Percentiles rank a stretch among this genome's conserved stretches.
These are phyloP conservation scores for Lamellibrachia satsuma DNA, from an alignment of 2,888 invertebrate genomes.

Conservation along the genomic window DNA sequence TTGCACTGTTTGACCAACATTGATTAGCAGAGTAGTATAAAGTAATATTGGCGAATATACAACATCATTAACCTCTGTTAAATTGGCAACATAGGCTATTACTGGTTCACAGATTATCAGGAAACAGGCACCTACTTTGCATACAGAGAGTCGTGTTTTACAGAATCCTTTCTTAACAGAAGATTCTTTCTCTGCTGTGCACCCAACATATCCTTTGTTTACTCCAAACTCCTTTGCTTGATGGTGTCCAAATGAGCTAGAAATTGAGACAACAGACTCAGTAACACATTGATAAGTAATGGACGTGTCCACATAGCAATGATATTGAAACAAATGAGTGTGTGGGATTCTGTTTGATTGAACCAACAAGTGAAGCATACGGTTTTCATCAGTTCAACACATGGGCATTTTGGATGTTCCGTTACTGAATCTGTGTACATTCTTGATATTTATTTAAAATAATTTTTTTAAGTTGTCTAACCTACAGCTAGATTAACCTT, in stretches of 20 bases:
- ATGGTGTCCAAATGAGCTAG: conserved; percentile 56
- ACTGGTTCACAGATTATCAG: not conserved
- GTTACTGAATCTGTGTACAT: too few relatives aligned
- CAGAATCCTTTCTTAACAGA: conserved; percentile 44
- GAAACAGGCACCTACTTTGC: conserved; percentile 42
- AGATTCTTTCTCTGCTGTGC: conserved; percentile 23
- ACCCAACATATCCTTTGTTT: conserved; percentile 41
- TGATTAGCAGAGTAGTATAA: not conserved
- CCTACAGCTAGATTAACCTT: not conserved
- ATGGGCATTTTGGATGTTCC: too few relatives aligned
- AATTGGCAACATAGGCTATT: not conserved
- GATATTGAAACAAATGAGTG: not conserved
- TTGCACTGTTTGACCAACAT: not conserved
- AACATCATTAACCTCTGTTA: not conserved
- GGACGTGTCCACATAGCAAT: not conserved
- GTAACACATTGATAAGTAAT: not conserved
- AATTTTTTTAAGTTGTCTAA: not conserved
- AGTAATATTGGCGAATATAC: not conserved
- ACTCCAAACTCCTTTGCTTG: conserved; percentile 50
- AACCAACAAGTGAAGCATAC: too few relatives aligned
- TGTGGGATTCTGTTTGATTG: not conserved
- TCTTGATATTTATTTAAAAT: not conserved
- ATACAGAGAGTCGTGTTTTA: conserved; percentile 49
- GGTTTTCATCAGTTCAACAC: too few relatives aligned
- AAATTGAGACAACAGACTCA: not conserved